Evolutionary conservation across 2,888 invertebrate species (phyloP), one percentile per base, ranked within the genome.

Genomic region (Boloria euphrosyne): DNA sequence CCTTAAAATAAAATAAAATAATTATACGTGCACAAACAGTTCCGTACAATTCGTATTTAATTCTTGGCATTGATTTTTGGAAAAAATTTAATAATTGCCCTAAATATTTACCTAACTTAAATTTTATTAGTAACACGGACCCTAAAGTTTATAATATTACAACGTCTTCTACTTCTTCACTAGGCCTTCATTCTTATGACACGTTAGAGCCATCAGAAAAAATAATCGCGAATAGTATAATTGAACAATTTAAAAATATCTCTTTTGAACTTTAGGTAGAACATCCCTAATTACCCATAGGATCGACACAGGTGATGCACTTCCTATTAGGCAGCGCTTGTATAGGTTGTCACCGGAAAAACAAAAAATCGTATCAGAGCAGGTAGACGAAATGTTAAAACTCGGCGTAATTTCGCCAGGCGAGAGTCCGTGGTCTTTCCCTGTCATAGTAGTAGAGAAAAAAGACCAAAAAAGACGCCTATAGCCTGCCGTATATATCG

Each of bases 361-460:
- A 62, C 71, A 73, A 62, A 44, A 69, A 14, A 55, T 57, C 22
- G 13, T 66, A 4, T n/a, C 38, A 2, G 66, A 74, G 38, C 70
- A 78, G 47, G 14, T 76, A 3, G 75, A 76, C 57, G 73, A 76
- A n/a, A 76, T 76, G 76, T 43, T 76, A 0, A 44, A 50, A 5
- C 18, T 61, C 0, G 74, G 71, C 17, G 73, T 76, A 0, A 52
- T 76, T 7, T 73, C 73, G 17, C 71, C 72, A 2, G 70, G 74
- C 22, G 76, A 76, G 49, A 77, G 76, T 38, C 66, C 74, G 0
- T 77, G 77, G 78, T 74, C 72, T 0, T 73, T 71, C 7, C 75
- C 74, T 0, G 72, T 75, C 5, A 51, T 76, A 17, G 4, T 75
- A 0, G 63, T 58, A 0, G 57, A 59, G 0, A 78, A 76, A 64